Conservation (phyloP, 2,888 invertebrate species). For the Dioctria linearis region DNA sequence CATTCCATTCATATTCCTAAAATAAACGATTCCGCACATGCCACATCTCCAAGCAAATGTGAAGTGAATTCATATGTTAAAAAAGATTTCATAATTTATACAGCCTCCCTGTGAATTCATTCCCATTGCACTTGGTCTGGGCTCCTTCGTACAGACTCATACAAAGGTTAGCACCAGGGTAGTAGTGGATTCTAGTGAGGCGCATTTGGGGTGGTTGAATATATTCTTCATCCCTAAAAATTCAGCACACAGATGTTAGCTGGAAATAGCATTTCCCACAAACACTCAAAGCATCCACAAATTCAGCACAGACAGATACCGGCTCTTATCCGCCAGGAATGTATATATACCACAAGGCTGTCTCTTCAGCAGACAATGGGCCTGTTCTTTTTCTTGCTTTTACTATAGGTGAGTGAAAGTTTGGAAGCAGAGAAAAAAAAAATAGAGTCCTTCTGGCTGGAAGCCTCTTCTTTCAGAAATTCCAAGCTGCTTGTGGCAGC, state of each 20-base stretch:
- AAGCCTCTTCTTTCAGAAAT: slow-evolving; percentile 8
- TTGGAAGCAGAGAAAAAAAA: slow-evolving; percentile 37
- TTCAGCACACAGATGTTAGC: slow-evolving; percentile 48
- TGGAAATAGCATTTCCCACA: slow-evolving; percentile 42
- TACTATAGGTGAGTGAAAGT: slow-evolving; percentile 37
- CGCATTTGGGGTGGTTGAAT: not conserved
- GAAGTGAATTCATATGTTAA: slow-evolving; percentile 50
- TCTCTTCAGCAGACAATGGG: slow-evolving; percentile 21
- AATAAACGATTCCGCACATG: slow-evolving; percentile 51
- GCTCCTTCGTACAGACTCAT: not conserved
- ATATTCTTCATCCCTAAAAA: slow-evolving; percentile 24
- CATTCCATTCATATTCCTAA: slow-evolving; percentile 47
- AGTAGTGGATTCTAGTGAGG: not conserved
- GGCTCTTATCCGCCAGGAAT: slow-evolving; percentile 29
- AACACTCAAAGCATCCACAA: slow-evolving; percentile 49
- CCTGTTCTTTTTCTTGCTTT: slow-evolving; percentile 33
- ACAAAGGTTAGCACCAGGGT: not conserved
- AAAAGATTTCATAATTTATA: slow-evolving; percentile 51
- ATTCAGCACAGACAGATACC: slow-evolving; percentile 46
- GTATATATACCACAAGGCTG: slow-evolving; percentile 37
- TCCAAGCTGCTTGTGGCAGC: slow-evolving; percentile 40
- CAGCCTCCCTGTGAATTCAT: slow-evolving; percentile 22
- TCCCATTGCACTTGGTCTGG: slow-evolving; percentile 9
- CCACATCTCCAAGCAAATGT: slow-evolving; percentile 47
- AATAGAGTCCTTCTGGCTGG: not conserved